Conservation (phyloP, 2,113 vertebrate genomes). For the Malurus elegans region DNA sequence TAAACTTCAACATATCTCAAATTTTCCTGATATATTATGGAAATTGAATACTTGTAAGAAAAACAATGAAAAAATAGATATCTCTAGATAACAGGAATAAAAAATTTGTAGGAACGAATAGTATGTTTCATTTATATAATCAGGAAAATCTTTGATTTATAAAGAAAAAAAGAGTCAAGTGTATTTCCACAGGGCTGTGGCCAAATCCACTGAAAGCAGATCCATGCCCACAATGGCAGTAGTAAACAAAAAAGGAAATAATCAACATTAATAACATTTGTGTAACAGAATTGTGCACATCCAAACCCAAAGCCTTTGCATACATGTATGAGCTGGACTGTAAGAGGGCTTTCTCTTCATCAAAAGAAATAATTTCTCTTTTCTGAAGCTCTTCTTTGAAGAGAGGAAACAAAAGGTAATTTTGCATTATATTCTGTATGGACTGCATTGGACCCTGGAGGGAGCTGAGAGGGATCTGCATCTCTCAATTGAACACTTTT, state of each 20-base stretch:
- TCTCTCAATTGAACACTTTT: background rate
- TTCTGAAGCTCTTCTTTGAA: background rate
- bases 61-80: background rate
- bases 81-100: background rate
- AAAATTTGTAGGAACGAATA: background rate
- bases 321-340: accelerated
- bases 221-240: accelerated
- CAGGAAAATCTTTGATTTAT: background rate
- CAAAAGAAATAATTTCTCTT: background rate
- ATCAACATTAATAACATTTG: accelerated
- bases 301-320: background rate
- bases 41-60: background rate
- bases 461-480: background rate
- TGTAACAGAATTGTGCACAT: accelerated
- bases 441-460: accelerated
- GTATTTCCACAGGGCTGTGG: background rate
- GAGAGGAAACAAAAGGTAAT: background rate
- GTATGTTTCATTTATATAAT: background rate
- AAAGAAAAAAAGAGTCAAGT: background rate
- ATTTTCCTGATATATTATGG: background rate
- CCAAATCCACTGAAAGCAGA: background rate
- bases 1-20: background rate
- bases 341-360: background rate
- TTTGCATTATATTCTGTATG: background rate
- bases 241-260: background rate